Base-by-base conservation (phyloP, 1,140 invertebrate genomes). In the Myzus persicae region DNA sequence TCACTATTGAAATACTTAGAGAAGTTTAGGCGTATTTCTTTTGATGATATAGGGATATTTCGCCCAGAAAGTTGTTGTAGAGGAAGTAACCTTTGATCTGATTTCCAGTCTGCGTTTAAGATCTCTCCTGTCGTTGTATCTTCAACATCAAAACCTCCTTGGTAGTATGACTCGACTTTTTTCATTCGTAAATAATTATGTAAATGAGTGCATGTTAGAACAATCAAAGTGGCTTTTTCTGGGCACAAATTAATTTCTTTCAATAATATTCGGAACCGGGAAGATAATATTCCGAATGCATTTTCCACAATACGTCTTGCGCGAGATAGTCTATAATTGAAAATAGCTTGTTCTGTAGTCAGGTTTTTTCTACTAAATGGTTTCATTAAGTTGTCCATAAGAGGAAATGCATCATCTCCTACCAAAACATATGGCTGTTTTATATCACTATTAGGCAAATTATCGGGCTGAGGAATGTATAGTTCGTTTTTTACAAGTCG, bases 261-360 rank as follows among this genome's bases (percentile, higher is more conserved):
- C 11, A 88, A 36, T 4, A 89, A 42, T 89, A 89, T 89, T 54
- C 24, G n/a, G 24, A 89, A 95, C 91, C 94, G 93, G 24, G 94
- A 76, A 24, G 94, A 94, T 51, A 96, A 90, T 67, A 96, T 95
- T 7, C 95, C 95, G 94, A 96, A 96, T 1, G 94, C 94, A 94
- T 95, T 96, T 94, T 96, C 95, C 7, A 54, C 26, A 36, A 89
- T 54, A 36, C 88, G 36, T 46, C 87, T 31, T 38, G 87, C 48
- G 26, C 48, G n/a, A 26, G 87, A 89, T n/a, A 89, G 36, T 54
- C 87, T 89, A 89, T 89, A 89, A 51, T 96, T 96, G 94, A 95
- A 96, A 88, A 96, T 94, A 93, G 94, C 94, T 94, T 96, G 31
- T 93, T 40, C 90, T 36, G 84, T 54, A 18, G 9, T 91, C 36